These are phyloP conservation scores for Crotalus helleri DNA, from an alignment of 2,113 vertebrate species.

Conservation along the genomic window DNA sequence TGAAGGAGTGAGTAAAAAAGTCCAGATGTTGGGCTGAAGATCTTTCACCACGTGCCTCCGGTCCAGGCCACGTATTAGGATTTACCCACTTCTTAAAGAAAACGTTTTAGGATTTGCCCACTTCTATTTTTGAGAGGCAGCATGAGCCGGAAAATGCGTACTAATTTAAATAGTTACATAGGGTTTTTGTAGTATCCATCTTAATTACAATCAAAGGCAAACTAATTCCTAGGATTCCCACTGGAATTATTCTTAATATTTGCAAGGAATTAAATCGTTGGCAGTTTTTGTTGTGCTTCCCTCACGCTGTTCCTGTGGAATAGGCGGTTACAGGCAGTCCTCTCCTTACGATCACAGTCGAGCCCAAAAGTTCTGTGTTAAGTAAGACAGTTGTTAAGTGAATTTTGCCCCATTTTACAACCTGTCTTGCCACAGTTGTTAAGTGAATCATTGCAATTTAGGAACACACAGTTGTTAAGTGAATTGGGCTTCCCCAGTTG, in stretches of 20 bases:
- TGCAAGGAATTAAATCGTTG: not conserved
- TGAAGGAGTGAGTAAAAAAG: not conserved
- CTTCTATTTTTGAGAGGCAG: not conserved
- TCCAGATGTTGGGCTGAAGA: not conserved
- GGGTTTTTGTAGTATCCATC: not conserved
- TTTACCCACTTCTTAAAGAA: not conserved
- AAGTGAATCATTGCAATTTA: too few relatives aligned
- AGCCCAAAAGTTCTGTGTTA: too few relatives aligned
- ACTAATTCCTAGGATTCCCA: not conserved
- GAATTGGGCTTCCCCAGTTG: too few relatives aligned
- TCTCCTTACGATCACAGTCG: rapidly evolving
- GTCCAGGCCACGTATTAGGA: not conserved
- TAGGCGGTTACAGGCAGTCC: not conserved
- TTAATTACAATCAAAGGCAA: not conserved
- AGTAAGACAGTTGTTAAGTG: too few relatives aligned
- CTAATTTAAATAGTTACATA: not conserved
- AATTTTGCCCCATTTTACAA: too few relatives aligned
- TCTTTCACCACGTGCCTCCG: too few relatives aligned
- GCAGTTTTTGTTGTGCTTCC: not conserved
- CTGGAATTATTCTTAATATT: not conserved
- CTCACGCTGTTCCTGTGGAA: not conserved
- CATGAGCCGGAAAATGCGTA: too few relatives aligned
- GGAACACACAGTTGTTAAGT: too few relatives aligned
- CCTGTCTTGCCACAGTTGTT: too few relatives aligned
- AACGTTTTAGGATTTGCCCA: not conserved